A percentile compares a stretch with the other conserved stretches of the same genome.
These are phyloP conservation scores for Helicoverpa armigera DNA, from an alignment of 1,140 invertebrate species.

Conservation along the genomic window DNA sequence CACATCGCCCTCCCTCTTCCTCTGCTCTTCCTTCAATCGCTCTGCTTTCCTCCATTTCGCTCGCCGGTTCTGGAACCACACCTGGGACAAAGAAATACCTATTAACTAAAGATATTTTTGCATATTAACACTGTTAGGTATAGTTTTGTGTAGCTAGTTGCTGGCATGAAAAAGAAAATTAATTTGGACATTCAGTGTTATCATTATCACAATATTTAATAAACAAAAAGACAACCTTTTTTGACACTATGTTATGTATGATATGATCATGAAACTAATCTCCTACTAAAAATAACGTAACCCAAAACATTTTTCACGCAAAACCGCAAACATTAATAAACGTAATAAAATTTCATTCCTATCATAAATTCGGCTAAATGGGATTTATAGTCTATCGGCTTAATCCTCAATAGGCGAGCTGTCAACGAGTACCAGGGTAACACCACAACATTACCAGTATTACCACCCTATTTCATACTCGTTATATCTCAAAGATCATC, in stretches of 20 bases:
- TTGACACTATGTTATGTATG: no score
- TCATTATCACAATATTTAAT: no score
- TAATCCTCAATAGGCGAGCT: conserved; percentile 68
- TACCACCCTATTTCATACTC: conserved; percentile 76
- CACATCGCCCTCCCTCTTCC: conserved; percentile 92
- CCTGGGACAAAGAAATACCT: conserved; percentile 87
- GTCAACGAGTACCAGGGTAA: conserved; percentile 73
- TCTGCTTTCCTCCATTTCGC: conserved; percentile 98
- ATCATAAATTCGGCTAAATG: conserved; percentile 50
- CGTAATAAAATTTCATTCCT: conserved; percentile 49
- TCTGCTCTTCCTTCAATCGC: conserved; percentile 95
- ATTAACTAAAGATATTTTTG: neutral
- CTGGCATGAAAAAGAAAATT: no score
- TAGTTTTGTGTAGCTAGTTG: no score
- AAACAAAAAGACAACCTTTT: no score
- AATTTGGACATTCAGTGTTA: no score
- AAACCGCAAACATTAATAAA: conserved; percentile 20
- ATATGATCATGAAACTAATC: no score
- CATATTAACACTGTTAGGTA: no score
- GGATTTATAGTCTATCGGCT: conserved; percentile 34
- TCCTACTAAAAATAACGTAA: no score
- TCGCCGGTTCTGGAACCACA: conserved; percentile 97
- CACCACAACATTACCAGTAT: conserved; percentile 79
- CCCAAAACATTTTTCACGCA: neutral
- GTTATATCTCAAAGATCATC: conserved; percentile 80